Percentiles rank a stretch among this genome's conserved stretches.
phyloP scores from a whole-genome alignment of 2,797 vertebrate species.

The Myotis daubentonii region DNA sequence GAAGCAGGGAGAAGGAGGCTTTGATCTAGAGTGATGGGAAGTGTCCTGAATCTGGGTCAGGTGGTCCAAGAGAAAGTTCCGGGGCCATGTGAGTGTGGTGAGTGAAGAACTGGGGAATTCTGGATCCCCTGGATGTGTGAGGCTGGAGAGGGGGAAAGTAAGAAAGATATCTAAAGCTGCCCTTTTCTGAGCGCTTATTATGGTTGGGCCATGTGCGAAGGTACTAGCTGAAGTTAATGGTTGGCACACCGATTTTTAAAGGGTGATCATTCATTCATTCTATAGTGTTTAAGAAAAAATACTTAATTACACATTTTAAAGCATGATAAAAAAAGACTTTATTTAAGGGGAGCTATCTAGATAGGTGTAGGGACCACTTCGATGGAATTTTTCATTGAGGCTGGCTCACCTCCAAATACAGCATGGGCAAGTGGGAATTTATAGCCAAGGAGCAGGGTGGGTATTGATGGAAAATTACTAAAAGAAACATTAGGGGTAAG shows the following conservation, averaged over 20 bases:
- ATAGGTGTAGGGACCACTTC: neutral
- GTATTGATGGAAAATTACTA: neutral
- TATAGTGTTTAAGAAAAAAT: neutral
- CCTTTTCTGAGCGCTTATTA: too few species aligned
- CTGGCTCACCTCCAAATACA: neutral
- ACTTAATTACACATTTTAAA: neutral
- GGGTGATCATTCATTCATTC: neutral
- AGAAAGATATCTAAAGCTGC: neutral
- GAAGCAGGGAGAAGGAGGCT: neutral
- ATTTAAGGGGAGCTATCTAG: neutral
- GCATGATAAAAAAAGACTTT: neutral
- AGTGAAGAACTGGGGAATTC: neutral
- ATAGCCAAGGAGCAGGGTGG: neutral
- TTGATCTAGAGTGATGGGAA: neutral
- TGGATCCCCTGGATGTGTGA: neutral
- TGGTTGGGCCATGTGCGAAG: neutral
- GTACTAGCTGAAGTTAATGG: too few species aligned
- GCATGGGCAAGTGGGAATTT: neutral
- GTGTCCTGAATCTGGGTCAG: neutral
- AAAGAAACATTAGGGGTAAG: neutral
- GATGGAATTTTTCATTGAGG: neutral
- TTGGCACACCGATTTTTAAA: neutral
- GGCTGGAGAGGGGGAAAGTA: neutral
- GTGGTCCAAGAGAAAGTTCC: neutral
- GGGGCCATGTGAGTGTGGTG: too few species aligned